Evolutionary conservation across 2,113 vertebrate genomes (phyloP), one percentile per base, ranked within the genome.

Genomic region (Picathartes gymnocephalus): DNA sequence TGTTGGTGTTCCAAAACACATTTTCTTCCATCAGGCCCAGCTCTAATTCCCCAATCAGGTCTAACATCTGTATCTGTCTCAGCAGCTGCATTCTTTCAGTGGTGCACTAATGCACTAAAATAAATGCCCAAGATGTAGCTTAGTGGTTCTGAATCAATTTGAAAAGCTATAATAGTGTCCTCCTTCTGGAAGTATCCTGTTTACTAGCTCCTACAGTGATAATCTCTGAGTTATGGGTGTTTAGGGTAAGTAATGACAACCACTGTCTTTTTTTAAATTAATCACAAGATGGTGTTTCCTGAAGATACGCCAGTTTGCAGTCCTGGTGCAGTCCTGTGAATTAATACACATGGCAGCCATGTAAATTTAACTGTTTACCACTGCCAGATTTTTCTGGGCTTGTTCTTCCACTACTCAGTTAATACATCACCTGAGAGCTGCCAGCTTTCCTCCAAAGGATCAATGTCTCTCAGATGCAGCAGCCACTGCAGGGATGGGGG

Each of bases 161-260:
- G 6, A 64, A 91, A 76, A 70, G 33, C 81, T 72, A 9, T 68
- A 86, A 88, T 81, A 90, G 69, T 37, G 15, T 88, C 40, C 28
- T 92, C 71, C 88, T 95, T 56, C 80, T 88, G 90, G 72, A 95
- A 93, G 42, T 40, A 83, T 64, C 72, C 61, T 90, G 37, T 90
- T 95, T 86, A 78, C 77, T 79, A 90, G 44, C 77, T 87, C 72
- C 73, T 84, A 13, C 72, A 87, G 27, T 65, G 69, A 93, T 86
- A 81, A 86, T 74, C 54, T 77, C 85, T 86, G 80, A 96, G 50
- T 92, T 86, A 88, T 61, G 64, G 39, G n/a, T 78, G 37, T 64
- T 80, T 68, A 74, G 77, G 44, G 51, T 77, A 88, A 94, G 79
- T 69, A 81, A 80, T 78, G 80, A 83, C 65, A 93, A 42, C 58